phyloP scores from a whole-genome alignment of 2,797 vertebrate species.

The Hybognathus amarus region DNA sequence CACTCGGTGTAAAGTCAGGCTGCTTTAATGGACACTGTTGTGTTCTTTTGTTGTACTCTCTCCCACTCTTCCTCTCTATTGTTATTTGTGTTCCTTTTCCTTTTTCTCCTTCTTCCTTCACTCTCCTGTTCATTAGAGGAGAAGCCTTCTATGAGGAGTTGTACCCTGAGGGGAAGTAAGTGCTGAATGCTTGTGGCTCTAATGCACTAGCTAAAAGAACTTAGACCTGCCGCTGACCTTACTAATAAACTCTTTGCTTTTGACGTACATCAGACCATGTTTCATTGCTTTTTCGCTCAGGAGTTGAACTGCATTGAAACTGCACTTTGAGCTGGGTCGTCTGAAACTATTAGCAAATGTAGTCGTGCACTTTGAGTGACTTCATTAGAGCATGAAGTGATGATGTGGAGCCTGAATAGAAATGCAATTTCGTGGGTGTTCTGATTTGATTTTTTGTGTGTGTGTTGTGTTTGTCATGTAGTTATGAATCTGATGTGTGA shows the following conservation, averaged over 20 bases:
- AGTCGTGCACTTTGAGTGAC: not conserved
- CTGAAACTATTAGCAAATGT: slow-evolving; percentile 21
- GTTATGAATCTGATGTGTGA: slow-evolving; percentile 1
- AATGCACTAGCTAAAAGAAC: slow-evolving; percentile 24
- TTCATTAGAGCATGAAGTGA: not conserved
- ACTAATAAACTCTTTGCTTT: slow-evolving; percentile 58
- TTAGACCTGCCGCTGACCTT: slow-evolving; percentile 16
- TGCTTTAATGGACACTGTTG: slow-evolving; percentile 23
- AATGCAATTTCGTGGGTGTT: slow-evolving; percentile 4
- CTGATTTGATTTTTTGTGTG: not conserved
- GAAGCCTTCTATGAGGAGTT: slow-evolving; percentile 76
- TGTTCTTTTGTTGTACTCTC: slow-evolving; percentile 14
- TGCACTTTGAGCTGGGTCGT: slow-evolving; percentile 39
- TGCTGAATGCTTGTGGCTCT: slow-evolving; percentile 58
- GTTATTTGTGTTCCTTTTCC: slow-evolving; percentile 15
- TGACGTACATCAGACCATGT: slow-evolving; percentile 49
- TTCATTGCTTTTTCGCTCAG: slow-evolving; percentile 60
- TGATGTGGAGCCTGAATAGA: not conserved
- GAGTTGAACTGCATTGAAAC: slow-evolving; percentile 54
- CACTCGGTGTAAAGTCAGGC: not conserved
- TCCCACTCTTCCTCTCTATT: slow-evolving; percentile 7
- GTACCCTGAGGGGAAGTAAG: slow-evolving; percentile 79
- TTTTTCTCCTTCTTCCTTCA: slow-evolving; percentile 16
- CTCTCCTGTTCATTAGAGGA: slow-evolving; percentile 66
- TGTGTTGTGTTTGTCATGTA: not conserved